These are phyloP conservation scores for Acanthopagrus latus DNA, from an alignment of 2,797 vertebrate genomes.

Conservation along the genomic window DNA sequence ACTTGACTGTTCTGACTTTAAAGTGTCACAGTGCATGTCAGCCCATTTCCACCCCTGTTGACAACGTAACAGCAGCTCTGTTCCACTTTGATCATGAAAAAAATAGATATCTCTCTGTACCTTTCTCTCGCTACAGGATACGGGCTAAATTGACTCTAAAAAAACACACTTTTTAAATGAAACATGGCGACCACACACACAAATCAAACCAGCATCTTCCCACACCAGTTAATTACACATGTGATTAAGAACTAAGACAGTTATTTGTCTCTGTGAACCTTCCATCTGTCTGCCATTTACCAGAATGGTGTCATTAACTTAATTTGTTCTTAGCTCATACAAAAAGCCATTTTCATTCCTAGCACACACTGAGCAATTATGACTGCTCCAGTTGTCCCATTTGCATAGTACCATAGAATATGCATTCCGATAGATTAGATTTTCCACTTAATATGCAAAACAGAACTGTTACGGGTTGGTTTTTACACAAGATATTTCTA, in stretches of 20 bases:
- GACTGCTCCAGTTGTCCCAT: constrained; percentile 66
- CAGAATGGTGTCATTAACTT: constrained; percentile 77
- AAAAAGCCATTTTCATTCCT: constrained; percentile 68
- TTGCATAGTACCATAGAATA: constrained; percentile 68
- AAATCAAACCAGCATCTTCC: constrained; percentile 58
- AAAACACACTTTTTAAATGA: constrained; percentile 34
- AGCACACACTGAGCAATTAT: constrained; percentile 70
- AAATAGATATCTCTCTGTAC: background rate
- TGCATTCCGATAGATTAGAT: constrained; percentile 62
- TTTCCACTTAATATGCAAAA: constrained; percentile 70
- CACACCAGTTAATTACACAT: constrained; percentile 69
- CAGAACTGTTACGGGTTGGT: constrained; percentile 49
- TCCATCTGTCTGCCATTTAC: constrained; percentile 82
- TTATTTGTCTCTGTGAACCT: constrained; percentile 76
- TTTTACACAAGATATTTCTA: constrained; percentile 54
- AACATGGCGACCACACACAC: constrained; percentile 28
- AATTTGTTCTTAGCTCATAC: constrained; percentile 74
- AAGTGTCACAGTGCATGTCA: constrained; percentile 5
- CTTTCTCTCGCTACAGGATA: constrained; percentile 6
- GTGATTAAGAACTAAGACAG: constrained; percentile 75
- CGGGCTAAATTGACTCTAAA: constrained; percentile 17
- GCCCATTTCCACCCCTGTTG: constrained; percentile 25
- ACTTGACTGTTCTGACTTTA: constrained; percentile 4
- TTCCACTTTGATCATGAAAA: constrained; percentile 15
- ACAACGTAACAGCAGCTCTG: background rate